Base-by-base conservation (phyloP, 2,113 vertebrate genomes). In the Dendropsophus ebraccatus region DNA sequence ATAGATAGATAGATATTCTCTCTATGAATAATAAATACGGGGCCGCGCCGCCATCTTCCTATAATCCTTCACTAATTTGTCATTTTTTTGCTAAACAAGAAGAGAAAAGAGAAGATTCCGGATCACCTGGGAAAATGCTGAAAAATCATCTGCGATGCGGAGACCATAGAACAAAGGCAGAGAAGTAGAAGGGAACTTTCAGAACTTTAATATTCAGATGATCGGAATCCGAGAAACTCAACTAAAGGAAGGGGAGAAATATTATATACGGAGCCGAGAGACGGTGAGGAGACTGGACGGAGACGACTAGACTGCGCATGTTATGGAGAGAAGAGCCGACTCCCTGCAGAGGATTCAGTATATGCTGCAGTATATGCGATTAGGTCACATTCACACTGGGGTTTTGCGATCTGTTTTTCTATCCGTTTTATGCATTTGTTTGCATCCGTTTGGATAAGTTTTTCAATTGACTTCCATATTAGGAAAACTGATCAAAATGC, bases 61-160 rank as follows among this genome's bases (percentile, higher is more conserved):
- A 8, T 70, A 70, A 41, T 70, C 19, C 35, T 74, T 74, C 72
- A 74, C 72, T 47, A 74, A 49, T 49, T 74, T 74, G 72, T 25
- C 37, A 45, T 49, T 49, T 74, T 25, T 74, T 11, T 28, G 41
- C 72, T n/a, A 45, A 74, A 74, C 25, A 74, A 74, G 49, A 74
- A 74, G 41, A 74, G 41, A 74, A 74, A n/a, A 74, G 41, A 16
- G 41, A 49, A 47, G 1, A 25, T 74, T 37, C 5, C 1, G 72
- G 41, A 45, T 74, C 72, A 49, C 49, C 70, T n/a, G 72, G 37
- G 41, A 74, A 74, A 37, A 23, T 70, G 67, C 9, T 1, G 41
- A 49, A 23, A 70, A 70, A 70, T 25, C 62, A 30, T 32, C 30
- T 30, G 62, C 14, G 14, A 37, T 70, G 30, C 25, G 30, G 7